Conservation (phyloP, 1,140 invertebrate genomes). For the Eurosta solidaginis region DNA sequence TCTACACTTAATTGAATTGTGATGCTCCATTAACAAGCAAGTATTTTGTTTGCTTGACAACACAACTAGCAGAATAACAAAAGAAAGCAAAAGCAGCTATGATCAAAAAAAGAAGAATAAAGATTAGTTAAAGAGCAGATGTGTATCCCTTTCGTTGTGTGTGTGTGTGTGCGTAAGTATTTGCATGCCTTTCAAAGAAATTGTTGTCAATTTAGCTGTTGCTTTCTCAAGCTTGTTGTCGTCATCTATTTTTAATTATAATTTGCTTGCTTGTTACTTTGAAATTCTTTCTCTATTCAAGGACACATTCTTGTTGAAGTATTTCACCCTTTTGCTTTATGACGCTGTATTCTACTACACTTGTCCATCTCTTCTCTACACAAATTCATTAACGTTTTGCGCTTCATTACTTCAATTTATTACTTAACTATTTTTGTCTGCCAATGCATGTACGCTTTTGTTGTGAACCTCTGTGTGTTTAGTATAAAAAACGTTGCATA, state of each 20-base stretch:
- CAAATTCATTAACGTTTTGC: background rate
- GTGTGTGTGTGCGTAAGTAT: background rate
- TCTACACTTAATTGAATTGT: conserved; percentile 57
- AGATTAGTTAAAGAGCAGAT: background rate
- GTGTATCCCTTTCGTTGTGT: background rate
- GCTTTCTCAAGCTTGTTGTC: background rate
- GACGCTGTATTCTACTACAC: too few relatives aligned
- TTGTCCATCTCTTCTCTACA: background rate
- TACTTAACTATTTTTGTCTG: background rate
- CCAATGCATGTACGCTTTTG: background rate
- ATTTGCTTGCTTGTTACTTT: conserved; percentile 13
- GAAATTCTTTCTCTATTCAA: background rate
- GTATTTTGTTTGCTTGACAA: background rate
- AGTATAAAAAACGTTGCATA: conserved; percentile 14
- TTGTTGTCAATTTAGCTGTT: background rate
- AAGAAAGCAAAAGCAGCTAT: background rate
- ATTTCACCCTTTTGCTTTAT: background rate
- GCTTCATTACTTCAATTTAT: background rate
- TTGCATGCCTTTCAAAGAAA: too few relatives aligned
- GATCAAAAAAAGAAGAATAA: background rate
- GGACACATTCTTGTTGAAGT: background rate
- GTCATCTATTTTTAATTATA: background rate
- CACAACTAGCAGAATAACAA: background rate
- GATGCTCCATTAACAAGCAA: conserved; percentile 38
- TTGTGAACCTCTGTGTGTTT: background rate